Percentiles rank a stretch among this genome's conserved stretches.
Evolutionary conservation across 2,113 vertebrate species (phyloP).

Genomic region (Paradoxurus hermaphroditus): DNA sequence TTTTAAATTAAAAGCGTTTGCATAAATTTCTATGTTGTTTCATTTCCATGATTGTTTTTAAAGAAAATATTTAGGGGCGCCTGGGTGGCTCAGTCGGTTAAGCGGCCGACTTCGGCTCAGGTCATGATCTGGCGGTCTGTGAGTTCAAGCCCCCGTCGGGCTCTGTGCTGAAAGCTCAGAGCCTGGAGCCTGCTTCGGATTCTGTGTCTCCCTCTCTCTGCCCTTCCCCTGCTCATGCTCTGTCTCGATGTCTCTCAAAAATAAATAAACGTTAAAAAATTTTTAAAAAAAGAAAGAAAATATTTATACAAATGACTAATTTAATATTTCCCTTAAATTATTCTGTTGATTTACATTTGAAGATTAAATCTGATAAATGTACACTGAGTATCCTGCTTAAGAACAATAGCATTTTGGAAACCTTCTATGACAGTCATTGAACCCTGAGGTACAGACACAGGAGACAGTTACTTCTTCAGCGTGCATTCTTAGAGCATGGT

Average conservation of each 20-base stretch:
- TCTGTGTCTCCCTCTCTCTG: too few relatives aligned
- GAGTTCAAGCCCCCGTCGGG: too few relatives aligned
- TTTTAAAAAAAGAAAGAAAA: too few relatives aligned
- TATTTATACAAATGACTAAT: not conserved
- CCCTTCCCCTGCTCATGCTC: too few relatives aligned
- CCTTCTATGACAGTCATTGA: not conserved
- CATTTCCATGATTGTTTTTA: slow-evolving; percentile 1
- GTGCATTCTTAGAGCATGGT: not conserved
- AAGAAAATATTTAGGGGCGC: too few relatives aligned
- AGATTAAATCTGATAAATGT: not conserved
- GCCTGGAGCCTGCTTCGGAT: too few relatives aligned
- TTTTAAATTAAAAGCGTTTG: slow-evolving; percentile 12
- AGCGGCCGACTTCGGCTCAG: too few relatives aligned
- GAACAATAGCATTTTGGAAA: not conserved
- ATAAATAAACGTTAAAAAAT: too few relatives aligned
- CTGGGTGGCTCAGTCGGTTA: too few relatives aligned
- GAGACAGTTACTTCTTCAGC: not conserved
- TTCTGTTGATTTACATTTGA: not conserved
- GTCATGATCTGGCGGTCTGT: too few relatives aligned
- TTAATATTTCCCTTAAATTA: slow-evolving; percentile 18
- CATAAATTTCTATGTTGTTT: not conserved
- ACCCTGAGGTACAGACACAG: not conserved
- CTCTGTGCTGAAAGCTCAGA: too few relatives aligned
- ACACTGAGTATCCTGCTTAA: not conserved
- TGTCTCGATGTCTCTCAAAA: too few relatives aligned